phyloP scores from a whole-genome alignment of 2,113 vertebrate genomes.

The Micromys minutus region DNA sequence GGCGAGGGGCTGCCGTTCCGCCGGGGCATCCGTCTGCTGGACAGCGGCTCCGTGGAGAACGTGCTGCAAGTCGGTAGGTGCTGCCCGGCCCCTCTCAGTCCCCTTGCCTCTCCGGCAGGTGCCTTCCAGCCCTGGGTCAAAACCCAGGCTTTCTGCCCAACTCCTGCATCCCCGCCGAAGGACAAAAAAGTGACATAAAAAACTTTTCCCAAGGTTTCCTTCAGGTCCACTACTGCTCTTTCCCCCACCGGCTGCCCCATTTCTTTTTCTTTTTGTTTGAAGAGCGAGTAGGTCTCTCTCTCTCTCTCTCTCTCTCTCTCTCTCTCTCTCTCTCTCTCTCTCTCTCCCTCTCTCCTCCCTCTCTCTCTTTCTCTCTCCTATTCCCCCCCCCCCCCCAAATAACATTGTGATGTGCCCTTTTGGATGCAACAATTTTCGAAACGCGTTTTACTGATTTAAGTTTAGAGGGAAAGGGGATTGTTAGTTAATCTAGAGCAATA shows the following conservation, averaged over 20 bases:
- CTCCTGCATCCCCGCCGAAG: constrained; percentile 16
- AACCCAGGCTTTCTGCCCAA: constrained; percentile 52
- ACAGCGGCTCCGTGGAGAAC: constrained; percentile 97
- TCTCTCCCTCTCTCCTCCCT: neutral
- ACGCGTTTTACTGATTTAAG: constrained; percentile 65
- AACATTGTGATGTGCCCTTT: constrained; percentile 8
- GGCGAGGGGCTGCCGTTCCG: constrained; percentile 95
- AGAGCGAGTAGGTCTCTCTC: constrained; percentile 28
- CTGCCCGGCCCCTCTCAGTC: neutral
- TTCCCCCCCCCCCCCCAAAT: neutral
- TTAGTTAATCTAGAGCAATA: constrained; percentile 57
- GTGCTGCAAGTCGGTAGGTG: constrained; percentile 99
- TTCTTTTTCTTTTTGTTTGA: constrained; percentile 76
- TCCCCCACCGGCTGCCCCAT: neutral
- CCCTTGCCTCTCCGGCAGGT: constrained; percentile 53
- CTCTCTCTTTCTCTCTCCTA: neutral
- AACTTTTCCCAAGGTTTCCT: constrained; percentile 71
- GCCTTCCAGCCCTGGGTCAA: neutral
- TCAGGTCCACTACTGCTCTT: constrained; percentile 24
- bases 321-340: constrained; percentile 1
- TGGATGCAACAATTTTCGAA: constrained; percentile 52
- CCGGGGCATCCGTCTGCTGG: constrained; percentile 95
- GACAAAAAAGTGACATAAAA: constrained; percentile 60
- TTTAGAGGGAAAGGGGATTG: constrained; percentile 61
- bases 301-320: constrained; percentile 30